Conservation (phyloP, 1,140 invertebrate species). For the Brachionus angularis region DNA sequence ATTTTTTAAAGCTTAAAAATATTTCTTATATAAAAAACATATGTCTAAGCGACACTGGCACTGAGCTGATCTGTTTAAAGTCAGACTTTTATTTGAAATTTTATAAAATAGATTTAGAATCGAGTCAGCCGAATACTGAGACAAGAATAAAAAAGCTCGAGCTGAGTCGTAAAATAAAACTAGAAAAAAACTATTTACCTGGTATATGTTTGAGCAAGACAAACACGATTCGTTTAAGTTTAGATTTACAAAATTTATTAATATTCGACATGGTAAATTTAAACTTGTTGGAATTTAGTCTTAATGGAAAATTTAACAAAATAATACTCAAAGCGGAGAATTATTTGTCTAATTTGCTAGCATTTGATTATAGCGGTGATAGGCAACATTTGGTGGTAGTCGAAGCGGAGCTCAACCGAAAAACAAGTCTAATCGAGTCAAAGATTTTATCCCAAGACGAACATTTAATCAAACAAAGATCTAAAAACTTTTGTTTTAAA, state of each 20-base stretch:
- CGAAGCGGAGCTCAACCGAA: neutral
- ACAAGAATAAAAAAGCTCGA: neutral
- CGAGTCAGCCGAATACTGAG: no score
- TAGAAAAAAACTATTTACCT: slow-evolving; percentile 15
- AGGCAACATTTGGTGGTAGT: slow-evolving; percentile 2
- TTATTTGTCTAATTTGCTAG: neutral
- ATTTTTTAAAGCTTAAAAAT: slow-evolving; percentile 24
- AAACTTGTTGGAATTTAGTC: neutral
- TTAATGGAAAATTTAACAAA: slow-evolving; percentile 1
- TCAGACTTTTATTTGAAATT: neutral
- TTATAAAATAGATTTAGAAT: slow-evolving; percentile 25
- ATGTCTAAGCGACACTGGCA: neutral
- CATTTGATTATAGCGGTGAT: slow-evolving; percentile 12
- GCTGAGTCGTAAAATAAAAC: slow-evolving; percentile 9
- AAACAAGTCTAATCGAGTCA: neutral
- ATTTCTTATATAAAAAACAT: slow-evolving; percentile 3
- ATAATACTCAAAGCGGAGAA: slow-evolving; percentile 2
- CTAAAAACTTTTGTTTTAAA: slow-evolving; percentile 16
- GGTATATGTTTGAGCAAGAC: neutral
- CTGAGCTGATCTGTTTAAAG: neutral
- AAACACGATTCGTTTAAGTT: neutral
- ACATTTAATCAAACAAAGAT: neutral
- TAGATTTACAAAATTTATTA: neutral
- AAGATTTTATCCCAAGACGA: neutral
- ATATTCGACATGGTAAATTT: slow-evolving; percentile 16